Conservation (phyloP, 2,113 vertebrate genomes). For the Podilymbus podiceps region DNA sequence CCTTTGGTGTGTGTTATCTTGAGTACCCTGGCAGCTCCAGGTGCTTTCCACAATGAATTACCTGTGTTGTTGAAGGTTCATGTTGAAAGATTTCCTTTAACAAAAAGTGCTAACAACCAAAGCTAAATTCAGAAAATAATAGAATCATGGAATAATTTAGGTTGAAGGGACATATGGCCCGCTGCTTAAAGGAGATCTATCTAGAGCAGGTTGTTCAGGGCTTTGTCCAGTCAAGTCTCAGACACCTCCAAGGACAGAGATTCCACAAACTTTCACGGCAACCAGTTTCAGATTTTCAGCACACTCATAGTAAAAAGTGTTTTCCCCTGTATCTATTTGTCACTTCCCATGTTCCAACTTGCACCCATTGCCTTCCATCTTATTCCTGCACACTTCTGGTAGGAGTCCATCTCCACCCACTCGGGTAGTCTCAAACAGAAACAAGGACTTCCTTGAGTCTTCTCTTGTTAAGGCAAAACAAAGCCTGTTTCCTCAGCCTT, state of each 20-base stretch:
- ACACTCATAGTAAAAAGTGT: background rate
- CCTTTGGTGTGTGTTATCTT: background rate
- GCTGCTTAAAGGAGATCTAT: background rate
- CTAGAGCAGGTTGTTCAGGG: background rate
- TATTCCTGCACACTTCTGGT: background rate
- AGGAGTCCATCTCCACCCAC: background rate
- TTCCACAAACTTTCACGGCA: background rate
- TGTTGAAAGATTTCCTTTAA: background rate
- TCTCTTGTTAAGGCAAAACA: background rate
- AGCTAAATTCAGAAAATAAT: background rate
- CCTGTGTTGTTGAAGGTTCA: background rate
- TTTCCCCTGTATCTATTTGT: background rate
- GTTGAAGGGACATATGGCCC: background rate
- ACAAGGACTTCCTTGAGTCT: background rate
- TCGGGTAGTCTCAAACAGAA: background rate
- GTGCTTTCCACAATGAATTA: background rate
- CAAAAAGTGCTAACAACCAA: background rate
- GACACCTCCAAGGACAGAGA: background rate
- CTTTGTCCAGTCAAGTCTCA: background rate
- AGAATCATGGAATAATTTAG: background rate
- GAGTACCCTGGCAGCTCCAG: background rate
- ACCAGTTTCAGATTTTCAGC: background rate
- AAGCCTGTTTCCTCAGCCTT: background rate
- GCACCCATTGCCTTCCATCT: background rate
- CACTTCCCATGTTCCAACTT: background rate